These are phyloP conservation scores for Pteruthius melanotis DNA, from an alignment of 2,113 vertebrate genomes.

Conservation along the genomic window DNA sequence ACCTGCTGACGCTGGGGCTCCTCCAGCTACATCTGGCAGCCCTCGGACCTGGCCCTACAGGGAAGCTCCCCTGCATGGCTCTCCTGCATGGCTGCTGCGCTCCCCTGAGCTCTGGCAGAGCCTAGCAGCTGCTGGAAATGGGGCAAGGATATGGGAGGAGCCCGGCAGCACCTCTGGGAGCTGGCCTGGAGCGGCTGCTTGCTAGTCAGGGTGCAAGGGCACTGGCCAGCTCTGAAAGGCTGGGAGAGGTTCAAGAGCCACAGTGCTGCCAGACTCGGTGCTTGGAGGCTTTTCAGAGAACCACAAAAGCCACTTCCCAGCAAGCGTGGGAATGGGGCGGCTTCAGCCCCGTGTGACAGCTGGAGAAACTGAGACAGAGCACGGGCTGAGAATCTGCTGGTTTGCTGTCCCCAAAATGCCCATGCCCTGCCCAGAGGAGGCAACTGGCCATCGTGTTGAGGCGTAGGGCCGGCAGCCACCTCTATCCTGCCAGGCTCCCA, in stretches of 20 bases:
- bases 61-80: background rate
- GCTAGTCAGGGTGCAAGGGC: rapidly evolving
- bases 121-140: background rate
- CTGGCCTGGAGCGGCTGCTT: background rate
- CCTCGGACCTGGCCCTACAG: background rate
- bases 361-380: background rate
- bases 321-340: background rate
- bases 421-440: rapidly evolving
- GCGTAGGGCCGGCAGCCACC: background rate
- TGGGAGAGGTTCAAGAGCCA: background rate
- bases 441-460: background rate
- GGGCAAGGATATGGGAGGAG: background rate
- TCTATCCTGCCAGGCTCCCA: background rate
- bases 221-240: background rate
- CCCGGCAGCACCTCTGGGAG: background rate
- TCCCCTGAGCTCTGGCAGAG: rapidly evolving
- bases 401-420: background rate
- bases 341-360: rapidly evolving
- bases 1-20: background rate
- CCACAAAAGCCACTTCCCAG: background rate
- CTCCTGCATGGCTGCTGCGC: background rate
- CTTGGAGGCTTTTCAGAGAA: background rate
- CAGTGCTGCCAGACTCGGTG: background rate
- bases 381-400: rapidly evolving
- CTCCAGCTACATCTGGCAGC: background rate